Evolutionary conservation across 2,113 vertebrate genomes (phyloP), one percentile per base, ranked within the genome.

Genomic region (Orientallactaga bullata): DNA sequence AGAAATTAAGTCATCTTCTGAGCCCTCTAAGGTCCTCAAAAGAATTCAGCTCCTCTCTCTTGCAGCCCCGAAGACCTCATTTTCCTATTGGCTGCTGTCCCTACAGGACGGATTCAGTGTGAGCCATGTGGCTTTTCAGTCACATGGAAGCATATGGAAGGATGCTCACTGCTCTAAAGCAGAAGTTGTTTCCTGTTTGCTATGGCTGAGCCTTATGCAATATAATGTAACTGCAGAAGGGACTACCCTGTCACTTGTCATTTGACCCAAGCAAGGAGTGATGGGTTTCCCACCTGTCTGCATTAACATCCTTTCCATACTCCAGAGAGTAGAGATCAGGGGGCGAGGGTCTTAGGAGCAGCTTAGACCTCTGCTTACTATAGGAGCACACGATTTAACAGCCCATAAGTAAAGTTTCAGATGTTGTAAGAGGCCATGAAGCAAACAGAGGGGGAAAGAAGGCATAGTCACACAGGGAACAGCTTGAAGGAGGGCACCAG

Each of bases 31-130:
- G 23, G 8, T 51, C 24, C 37, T 32, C 15, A 9, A 42, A 35
- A 10, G 18, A 32, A 60, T n/a, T 51, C 21, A 35, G 63, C 18
- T 61, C 51, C 30, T n/a, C 7, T 10, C 2, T 17, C 37, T 7
- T 68, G 3, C 0, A 0, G 39, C 4, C 8, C 4, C 0, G 11
- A 4, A 5, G 18, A 47, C 32, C 37, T 39, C 10, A 1, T 26
- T 20, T 85, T 60, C n/a, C 7, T 18, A 24, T 9, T 21, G 18
- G 42, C 47, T 28, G 26, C 23, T 61, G 39, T 42, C 42, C 51
- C 32, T 42, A 2, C 5, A 3, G 58, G 2, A 32, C 11, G 23
- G 16, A 26, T 23, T 17, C 11, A 23, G 71, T 61, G 35, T 32
- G 72, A 35, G 35, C n/a, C 39, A 37, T 0, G 0, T 37, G 42